Evolutionary conservation across 2,888 invertebrate genomes (phyloP).

Genomic region (Chalcosyrphus nemorum): DNA sequence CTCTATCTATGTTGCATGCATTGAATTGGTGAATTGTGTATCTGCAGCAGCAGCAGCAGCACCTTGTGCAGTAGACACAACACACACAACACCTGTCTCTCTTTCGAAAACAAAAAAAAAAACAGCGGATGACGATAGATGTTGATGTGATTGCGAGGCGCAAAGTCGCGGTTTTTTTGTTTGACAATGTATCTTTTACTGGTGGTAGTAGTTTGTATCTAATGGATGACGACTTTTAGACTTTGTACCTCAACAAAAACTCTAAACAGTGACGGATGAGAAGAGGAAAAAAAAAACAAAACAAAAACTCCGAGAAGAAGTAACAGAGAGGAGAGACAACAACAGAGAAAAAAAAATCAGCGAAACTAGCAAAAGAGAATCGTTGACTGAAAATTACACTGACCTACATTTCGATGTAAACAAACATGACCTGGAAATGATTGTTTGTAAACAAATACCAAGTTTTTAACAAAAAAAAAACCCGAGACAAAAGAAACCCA

Average conservation of each 20-base stretch:
- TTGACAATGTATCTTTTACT: not conserved
- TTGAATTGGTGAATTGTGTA: conserved; percentile 48
- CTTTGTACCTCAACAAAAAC: conserved; percentile 51
- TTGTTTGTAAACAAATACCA: conserved; percentile 71
- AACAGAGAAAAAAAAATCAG: conserved; percentile 41
- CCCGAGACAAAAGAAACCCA: conserved; percentile 25
- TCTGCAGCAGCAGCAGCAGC: not conserved
- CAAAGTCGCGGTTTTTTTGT: conserved; percentile 8
- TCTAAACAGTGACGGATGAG: conserved; percentile 8
- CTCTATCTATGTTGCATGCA: conserved; percentile 23
- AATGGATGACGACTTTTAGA: conserved; percentile 35
- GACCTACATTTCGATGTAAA: conserved; percentile 70
- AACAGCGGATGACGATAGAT: conserved; percentile 44
- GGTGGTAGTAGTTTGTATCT: not conserved
- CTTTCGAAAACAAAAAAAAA: too few relatives aligned
- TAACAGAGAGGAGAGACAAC: not conserved
- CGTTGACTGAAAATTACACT: conserved; percentile 68
- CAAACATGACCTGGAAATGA: conserved; percentile 72
- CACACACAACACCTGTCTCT: conserved; percentile 53
- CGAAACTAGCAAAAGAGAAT: conserved; percentile 49
- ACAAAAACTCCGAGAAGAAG: conserved; percentile 5
- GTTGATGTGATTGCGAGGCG: conserved; percentile 45
- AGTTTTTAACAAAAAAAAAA: not conserved
- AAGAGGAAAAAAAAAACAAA: conserved; percentile 3
- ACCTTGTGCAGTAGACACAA: not conserved